Base-by-base conservation (phyloP, 2,797 vertebrate species). In the Emydoidea blandingii region DNA sequence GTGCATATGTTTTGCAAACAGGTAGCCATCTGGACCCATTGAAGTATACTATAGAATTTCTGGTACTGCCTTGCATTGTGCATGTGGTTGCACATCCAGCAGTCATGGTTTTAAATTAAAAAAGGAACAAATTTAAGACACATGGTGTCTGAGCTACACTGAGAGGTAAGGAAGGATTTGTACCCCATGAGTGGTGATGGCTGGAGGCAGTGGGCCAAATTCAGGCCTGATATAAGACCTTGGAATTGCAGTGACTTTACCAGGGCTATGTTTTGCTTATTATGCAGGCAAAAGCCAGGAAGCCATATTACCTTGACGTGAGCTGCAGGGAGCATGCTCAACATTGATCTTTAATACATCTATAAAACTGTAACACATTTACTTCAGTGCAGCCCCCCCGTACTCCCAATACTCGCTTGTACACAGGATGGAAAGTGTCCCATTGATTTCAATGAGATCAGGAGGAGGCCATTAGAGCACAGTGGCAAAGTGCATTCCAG, bases 1-100 rank as follows among this genome's bases (percentile, higher is more conserved):
- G 56, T 82, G 87, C 81, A 76, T 91, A 94, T 95, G 86, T 93
- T 85, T 86, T 65, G 41, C 90, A 95, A 88, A 95, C 11, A 91
- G 29, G 9, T 9, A n/a, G 9, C 65, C 19, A 68, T 68, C 65
- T 68, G n/a, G 16, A 68, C n/a, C n/a, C n/a, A 68, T 2, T 68
- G 65, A 9, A 68, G 65, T 37, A 37, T 19, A 68, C 5, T 5
- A 41, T 23, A 41, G 8, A 23, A 37, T 41, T 19, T 12, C 9
- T 72, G n/a, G 65, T 37, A 37, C 19, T 72, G n/a, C n/a, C 34
- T 72, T 72, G n/a, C 65, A 72, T 21, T 72, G n/a, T 21, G n/a
- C 23, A 12, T 5, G 11, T 16, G 31, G 5, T 9, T n/a, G 34
- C n/a, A 23, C 65, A 41, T 37, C 10, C 18, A 72, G 8, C 65